Evolutionary conservation across 1,140 invertebrate species (phyloP), one percentile per base, ranked within the genome.

Genomic region (Liolophura sinensis): DNA sequence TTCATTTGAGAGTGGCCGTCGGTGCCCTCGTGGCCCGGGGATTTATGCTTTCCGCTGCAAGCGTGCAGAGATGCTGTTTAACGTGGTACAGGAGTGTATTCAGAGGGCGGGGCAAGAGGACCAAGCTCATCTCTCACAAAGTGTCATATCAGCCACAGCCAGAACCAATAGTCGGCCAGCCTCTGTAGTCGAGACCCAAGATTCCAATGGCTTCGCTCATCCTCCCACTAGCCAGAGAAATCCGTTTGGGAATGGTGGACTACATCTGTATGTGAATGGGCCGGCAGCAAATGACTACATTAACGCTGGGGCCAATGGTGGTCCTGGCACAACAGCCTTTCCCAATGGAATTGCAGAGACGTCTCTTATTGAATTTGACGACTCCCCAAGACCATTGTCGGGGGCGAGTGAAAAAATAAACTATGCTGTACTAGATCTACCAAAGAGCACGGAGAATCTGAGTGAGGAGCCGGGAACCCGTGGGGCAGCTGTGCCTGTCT

Each of bases 21-120:
- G 96, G 57, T 98, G 95, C 83, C 90, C 92, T 49, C 97, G 95
- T 0, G 97, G 95, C 68, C 88, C 91, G 73, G 96, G 96, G 14
- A 95, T 98, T 72, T 98, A 96, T 86, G 95, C 94, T 12, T 99
- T 98, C 82, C 91, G 92, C 76, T 97, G 95, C 82, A 87, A 89
- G 57, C 88, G 92, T 81, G 96, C 97, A 31, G 93, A 96, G 76
- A 86, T 91, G 65, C 87, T 99, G n/a, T 98, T 98, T 83, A 92
- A 93, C 76, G 87, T 92, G 72, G 88, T 97, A 47, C 94, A 97
- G 84, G 90, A 91, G 65, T 90, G 92, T 81, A 94, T 96, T 75
- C 92, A 93, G 80, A 66, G 70, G 16, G 78, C 79, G 1, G 82
- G 82, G 18, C 78, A 83, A 60, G 77, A 76, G 22, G 77, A 80